Base-by-base conservation (phyloP, 2,888 invertebrate species). In the Apantesis nais region DNA sequence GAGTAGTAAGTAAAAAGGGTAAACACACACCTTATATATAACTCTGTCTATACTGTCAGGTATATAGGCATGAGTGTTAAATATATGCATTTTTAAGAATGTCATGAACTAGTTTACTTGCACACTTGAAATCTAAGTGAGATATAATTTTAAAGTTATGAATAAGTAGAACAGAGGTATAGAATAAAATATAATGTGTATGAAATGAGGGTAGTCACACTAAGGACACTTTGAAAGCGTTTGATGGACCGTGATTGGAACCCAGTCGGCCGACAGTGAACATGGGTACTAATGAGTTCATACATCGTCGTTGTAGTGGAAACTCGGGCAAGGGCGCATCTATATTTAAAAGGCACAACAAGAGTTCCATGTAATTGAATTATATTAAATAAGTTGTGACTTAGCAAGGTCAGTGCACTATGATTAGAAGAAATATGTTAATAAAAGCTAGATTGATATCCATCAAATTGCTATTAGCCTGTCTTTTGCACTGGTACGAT, bases 311-410 rank as follows among this genome's bases (percentile, higher is more conserved):
- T 86, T 90, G 89, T 89, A 85, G 87, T 90, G 92, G 92, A 92
- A 93, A 93, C 92, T 93, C 91, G 93, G 91, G 86, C 92, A 92
- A 92, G 91, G 92, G 87, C 89, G 89, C 79, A 84, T 85, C 85
- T 78, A 79, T 78, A 82, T 86, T 58, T 83, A 80, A 80, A 76
- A 78, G 74, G 74, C 74, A 74, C 75, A 74, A 76, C 74, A 74
- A 74, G 74, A 77, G 71, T 75, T 67, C 81, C 74, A 80, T 78
- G 72, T 75, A 82, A 80, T 78, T 73, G 52, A 70, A 82, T 82
- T 80, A 79, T 76, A 67, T 71, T 78, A 64, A 78, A n/a, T 78
- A 74, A 78, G 76, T 76, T 70, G 69, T 34, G 77, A 69, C 19
- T 64, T 67, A 72, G 71, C 74, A 70, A 70, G 77, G 70, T 74